Evolutionary conservation across 2,113 vertebrate genomes (phyloP).

Genomic region (Columbina picui): DNA sequence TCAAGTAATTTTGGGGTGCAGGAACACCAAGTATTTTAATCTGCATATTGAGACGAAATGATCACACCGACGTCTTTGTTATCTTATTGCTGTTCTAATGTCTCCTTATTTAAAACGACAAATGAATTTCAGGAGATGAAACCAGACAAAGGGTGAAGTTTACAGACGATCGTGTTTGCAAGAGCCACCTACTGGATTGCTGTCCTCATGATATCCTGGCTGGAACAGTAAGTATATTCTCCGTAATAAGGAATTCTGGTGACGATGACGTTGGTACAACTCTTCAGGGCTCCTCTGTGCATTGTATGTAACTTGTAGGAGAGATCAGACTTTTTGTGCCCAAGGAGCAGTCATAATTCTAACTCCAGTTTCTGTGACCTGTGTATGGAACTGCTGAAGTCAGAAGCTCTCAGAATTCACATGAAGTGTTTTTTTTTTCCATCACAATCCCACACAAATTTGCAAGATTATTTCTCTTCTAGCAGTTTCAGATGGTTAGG

Average conservation of each 20-base stretch:
- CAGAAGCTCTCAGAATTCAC: not conserved
- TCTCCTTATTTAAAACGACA: conserved; percentile 81
- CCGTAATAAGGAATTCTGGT: not conserved
- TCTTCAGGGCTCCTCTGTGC: not conserved
- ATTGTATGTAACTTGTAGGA: not conserved
- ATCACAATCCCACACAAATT: fast-evolving
- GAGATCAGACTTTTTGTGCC: not conserved
- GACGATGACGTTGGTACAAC: not conserved
- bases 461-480: not conserved
- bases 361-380: not conserved
- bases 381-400: not conserved
- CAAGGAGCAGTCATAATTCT: not conserved
- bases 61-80: not conserved
- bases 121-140: conserved; percentile 96
- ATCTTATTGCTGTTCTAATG: conserved; percentile 41
- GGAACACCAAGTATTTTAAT: conserved; percentile 57
- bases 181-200: conserved; percentile 99
- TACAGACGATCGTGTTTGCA: conserved; percentile 97
- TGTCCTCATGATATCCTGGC: conserved; percentile 98
- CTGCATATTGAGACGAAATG: conserved; percentile 48
- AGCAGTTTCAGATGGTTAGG: not conserved
- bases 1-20: conserved; percentile 40
- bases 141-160: conserved; percentile 99
- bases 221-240: conserved; percentile 87
- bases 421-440: not conserved